Conservation (phyloP, 1,140 invertebrate genomes). For the Drosophila neocordata region DNA sequence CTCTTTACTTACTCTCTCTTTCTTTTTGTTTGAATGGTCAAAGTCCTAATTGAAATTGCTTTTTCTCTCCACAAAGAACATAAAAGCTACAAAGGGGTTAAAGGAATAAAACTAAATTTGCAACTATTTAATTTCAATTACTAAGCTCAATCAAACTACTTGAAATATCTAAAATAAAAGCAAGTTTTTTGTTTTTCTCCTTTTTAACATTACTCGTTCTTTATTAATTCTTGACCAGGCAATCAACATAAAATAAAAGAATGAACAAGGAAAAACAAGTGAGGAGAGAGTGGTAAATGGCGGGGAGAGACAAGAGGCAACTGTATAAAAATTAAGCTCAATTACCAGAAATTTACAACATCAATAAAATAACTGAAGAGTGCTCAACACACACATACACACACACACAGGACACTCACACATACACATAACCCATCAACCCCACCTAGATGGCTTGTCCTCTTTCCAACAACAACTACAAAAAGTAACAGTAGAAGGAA, state of each 20-base stretch:
- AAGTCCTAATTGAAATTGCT: conserved; percentile 72
- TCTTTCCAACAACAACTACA: neutral
- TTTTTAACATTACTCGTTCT: neutral
- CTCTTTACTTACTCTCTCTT: neutral
- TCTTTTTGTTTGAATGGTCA: conserved; percentile 54
- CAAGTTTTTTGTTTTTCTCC: neutral
- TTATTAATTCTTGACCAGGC: conserved; percentile 25
- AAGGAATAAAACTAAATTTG: conserved; percentile 26
- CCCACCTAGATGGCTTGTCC: conserved; percentile 9
- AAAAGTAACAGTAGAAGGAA: neutral
- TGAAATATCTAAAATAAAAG: conserved; percentile 4
- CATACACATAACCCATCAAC: neutral
- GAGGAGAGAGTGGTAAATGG: too few relatives aligned
- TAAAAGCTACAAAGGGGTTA: neutral
- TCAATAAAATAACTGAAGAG: conserved; percentile 80
- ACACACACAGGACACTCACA: conserved; percentile 5
- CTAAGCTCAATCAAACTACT: conserved; percentile 14
- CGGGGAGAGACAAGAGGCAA: conserved; percentile 32
- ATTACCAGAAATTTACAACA: conserved; percentile 81
- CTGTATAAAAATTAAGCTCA: conserved; percentile 81
- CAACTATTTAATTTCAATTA: conserved; percentile 77
- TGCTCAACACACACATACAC: conserved; percentile 59
- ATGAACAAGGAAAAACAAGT: conserved; percentile 23
- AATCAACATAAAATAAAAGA: conserved; percentile 77
- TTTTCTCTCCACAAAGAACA: conserved; percentile 14